phyloP scores from a whole-genome alignment of 2,113 vertebrate species.

The Chitala chitala region DNA sequence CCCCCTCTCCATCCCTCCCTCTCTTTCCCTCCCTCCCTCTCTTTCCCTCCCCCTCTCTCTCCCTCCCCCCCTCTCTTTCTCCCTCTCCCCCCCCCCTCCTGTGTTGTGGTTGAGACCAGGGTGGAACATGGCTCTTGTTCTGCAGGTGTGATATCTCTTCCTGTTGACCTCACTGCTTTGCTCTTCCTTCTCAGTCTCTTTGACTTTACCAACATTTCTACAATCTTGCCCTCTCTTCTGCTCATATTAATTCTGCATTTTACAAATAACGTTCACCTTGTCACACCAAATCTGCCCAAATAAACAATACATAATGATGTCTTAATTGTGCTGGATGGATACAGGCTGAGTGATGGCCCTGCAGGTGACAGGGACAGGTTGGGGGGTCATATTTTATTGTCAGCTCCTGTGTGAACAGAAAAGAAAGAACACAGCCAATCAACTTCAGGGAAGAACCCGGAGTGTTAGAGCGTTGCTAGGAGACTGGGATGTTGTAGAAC shows the following conservation, averaged over 20 bases:
- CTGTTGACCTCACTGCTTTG: slow-evolving; percentile 67
- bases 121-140: too few relatives aligned
- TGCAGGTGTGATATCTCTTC: too few relatives aligned
- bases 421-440: slow-evolving; percentile 92
- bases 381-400: slow-evolving; percentile 95
- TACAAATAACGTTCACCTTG: slow-evolving; percentile 39
- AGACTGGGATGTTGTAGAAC: slow-evolving; percentile 95
- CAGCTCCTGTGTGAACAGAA: slow-evolving; percentile 85
- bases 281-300: slow-evolving; percentile 47
- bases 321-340: slow-evolving; percentile 75
- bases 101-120: too few relatives aligned
- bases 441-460: slow-evolving; percentile 83
- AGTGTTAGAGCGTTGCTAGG: slow-evolving; percentile 96
- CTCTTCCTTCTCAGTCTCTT: slow-evolving; percentile 79
- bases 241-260: slow-evolving; percentile 78
- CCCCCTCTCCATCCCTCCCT: too few relatives aligned
- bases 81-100: too few relatives aligned
- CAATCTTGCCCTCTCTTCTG: slow-evolving; percentile 50
- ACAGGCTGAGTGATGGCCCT: slow-evolving; percentile 67
- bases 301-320: slow-evolving; percentile 62
- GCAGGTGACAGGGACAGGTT: slow-evolving; percentile 86
- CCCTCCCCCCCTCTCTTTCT: too few relatives aligned
- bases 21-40: slow-evolving; percentile 50
- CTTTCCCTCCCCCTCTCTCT: too few relatives aligned
- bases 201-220: slow-evolving; percentile 66